Evolutionary conservation across 2,113 vertebrate genomes (phyloP).

Genomic region (Podarcis cretensis): DNA sequence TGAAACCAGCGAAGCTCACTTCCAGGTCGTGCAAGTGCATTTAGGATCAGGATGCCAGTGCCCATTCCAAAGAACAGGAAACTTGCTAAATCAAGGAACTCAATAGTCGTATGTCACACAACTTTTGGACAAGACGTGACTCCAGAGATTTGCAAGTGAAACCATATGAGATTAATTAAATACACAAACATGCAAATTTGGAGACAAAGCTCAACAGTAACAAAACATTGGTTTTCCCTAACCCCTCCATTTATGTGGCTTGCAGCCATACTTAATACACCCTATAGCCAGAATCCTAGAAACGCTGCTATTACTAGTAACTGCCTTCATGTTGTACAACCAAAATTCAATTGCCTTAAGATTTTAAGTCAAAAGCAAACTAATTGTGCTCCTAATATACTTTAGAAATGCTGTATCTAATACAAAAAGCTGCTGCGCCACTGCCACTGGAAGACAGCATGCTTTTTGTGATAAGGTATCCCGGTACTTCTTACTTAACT

Average conservation of each 20-base stretch:
- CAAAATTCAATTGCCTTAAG: neutral
- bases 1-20: neutral
- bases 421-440: neutral
- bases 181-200: neutral
- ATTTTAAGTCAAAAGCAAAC: neutral
- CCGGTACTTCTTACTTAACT: neutral
- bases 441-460: neutral
- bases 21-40: neutral
- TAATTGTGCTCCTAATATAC: neutral
- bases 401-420: neutral
- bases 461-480: neutral
- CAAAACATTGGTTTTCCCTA: neutral
- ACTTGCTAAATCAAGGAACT: neutral
- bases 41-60: neutral
- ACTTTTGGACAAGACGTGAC: neutral
- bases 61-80: neutral
- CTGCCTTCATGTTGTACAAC: neutral
- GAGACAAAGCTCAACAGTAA: neutral
- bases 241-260: neutral
- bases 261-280: neutral
- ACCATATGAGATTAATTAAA: neutral
- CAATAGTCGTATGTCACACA: neutral
- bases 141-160: neutral
- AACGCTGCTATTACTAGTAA: neutral
- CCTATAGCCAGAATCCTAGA: neutral